These are phyloP conservation scores for Ascidia mentula DNA, from an alignment of 23 tunicate species.

Conservation along the genomic window DNA sequence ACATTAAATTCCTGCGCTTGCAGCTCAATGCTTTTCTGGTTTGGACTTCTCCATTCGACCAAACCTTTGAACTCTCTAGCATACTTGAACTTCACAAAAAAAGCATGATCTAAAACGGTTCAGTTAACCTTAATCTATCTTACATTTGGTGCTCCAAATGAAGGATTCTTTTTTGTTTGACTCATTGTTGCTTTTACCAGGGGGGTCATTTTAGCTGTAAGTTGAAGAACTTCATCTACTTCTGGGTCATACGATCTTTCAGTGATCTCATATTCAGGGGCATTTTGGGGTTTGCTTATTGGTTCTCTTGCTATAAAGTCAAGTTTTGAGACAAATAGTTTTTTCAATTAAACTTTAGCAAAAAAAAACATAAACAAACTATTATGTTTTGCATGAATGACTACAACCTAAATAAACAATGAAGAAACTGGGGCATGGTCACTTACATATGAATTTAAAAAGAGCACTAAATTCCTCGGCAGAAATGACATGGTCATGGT, in stretches of 20 bases:
- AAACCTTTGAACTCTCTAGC: conserved; percentile 32
- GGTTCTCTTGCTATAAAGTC: not conserved
- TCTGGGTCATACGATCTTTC: conserved; percentile 27
- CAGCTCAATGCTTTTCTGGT: conserved; percentile 5
- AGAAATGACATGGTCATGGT: not conserved
- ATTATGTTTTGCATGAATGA: too few relatives aligned
- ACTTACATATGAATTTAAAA: not conserved
- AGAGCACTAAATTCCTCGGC: not conserved
- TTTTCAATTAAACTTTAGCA: too few relatives aligned
- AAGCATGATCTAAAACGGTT: not conserved
- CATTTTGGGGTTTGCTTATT: too few relatives aligned
- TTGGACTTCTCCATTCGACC: conserved; percentile 35
- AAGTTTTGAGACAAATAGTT: too few relatives aligned
- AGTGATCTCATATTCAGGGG: not conserved
- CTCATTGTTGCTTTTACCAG: conserved; percentile 34
- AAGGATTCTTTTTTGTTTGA: conserved; percentile 41
- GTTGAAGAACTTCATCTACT: conserved; percentile 31
- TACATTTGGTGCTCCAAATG: conserved; percentile 42
- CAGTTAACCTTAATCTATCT: not conserved
- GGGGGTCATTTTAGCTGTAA: conserved; percentile 44
- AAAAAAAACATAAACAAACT: too few relatives aligned
- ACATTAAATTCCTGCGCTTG: conserved; percentile 33
- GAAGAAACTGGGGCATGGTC: too few relatives aligned
- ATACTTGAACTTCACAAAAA: conserved; percentile 31
- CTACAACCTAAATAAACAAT: too few relatives aligned